Evolutionary conservation across 2,888 invertebrate species (phyloP).

Genomic region (Melinaea marsaeus): DNA sequence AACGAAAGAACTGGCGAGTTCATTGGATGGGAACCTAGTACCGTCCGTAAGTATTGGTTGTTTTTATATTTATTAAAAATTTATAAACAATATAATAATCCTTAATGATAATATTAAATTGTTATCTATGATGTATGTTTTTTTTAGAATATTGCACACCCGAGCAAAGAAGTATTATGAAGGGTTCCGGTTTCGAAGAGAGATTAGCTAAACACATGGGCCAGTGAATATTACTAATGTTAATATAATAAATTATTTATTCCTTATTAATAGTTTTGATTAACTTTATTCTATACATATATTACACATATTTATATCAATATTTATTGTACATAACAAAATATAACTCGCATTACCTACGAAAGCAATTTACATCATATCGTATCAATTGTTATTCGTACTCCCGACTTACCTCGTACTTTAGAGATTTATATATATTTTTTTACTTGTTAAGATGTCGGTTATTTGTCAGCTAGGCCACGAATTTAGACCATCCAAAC

Average conservation of each 20-base stretch:
- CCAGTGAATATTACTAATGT: conserved; percentile 29
- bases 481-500: conserved; percentile 22
- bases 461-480: conserved; percentile 9
- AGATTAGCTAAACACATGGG: conserved; percentile 46
- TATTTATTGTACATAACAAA: too few species aligned
- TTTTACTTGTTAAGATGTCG: neutral
- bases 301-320: too few species aligned
- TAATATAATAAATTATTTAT: conserved; percentile 13
- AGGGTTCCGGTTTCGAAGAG: conserved; percentile 48
- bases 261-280: neutral
- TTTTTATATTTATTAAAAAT: neutral
- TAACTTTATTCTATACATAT: too few species aligned
- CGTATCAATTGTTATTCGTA: too few species aligned
- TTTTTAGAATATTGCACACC: conserved; percentile 65
- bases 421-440: neutral
- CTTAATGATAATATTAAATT: neutral
- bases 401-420: too few species aligned
- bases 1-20: conserved; percentile 79
- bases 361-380: too few species aligned
- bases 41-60: conserved; percentile 55
- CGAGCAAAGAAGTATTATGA: conserved; percentile 55
- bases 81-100: neutral
- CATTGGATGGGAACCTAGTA: conserved; percentile 78
- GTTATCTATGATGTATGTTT: neutral
- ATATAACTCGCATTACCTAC: too few species aligned